Conservation (phyloP, 2,113 vertebrate genomes). For the Muntiacus reevesi region DNA sequence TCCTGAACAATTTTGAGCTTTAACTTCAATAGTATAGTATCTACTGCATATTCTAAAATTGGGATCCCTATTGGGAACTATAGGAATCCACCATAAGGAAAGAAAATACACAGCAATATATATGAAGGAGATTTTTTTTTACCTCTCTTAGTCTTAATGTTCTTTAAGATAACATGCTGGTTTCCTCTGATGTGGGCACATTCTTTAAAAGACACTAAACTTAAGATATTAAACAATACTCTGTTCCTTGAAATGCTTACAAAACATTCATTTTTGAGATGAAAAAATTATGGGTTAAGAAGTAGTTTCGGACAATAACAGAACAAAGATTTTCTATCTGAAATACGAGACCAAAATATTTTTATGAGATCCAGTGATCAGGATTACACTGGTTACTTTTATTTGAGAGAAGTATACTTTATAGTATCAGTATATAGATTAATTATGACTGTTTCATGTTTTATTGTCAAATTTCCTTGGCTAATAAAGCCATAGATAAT, state of each 20-base stretch:
- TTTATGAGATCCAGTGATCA: background rate
- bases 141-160: background rate
- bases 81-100: background rate
- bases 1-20: background rate
- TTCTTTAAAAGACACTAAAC: constrained; percentile 20
- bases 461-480: constrained; percentile 61
- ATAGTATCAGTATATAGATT: constrained; percentile 63
- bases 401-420: constrained; percentile 61
- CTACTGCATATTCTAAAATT: constrained; percentile 43
- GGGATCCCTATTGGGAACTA: background rate
- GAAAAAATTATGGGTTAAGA: background rate
- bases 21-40: background rate
- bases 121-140: background rate
- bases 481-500: constrained; percentile 68
- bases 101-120: constrained; percentile 1
- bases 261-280: background rate
- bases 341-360: background rate
- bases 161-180: background rate
- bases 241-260: background rate
- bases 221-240: background rate
- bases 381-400: constrained; percentile 45
- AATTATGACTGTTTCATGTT: constrained; percentile 68
- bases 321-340: background rate
- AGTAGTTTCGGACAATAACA: background rate
- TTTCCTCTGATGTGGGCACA: background rate